Percentiles rank a stretch among this genome's conserved stretches.
phyloP scores from a whole-genome alignment of 2,797 vertebrate genomes.

The Macrochelys suwanniensis region DNA sequence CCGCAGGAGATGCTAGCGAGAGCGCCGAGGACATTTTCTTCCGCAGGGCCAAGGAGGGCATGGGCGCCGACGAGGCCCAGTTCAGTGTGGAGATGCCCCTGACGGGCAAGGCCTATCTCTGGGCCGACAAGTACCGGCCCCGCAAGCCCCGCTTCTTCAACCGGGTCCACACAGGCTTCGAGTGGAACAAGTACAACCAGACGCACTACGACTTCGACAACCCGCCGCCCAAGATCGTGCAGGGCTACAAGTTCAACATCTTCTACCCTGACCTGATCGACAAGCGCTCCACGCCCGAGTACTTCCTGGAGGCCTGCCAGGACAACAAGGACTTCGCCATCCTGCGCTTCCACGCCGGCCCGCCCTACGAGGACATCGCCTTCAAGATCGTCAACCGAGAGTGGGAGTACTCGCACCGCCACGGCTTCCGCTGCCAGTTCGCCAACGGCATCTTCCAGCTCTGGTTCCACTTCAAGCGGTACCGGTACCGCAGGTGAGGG shows the following conservation, averaged over 20 bases:
- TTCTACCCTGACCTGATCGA: conserved; percentile 98
- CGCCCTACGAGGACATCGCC: conserved; percentile 97
- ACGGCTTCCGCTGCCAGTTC: conserved; percentile 98
- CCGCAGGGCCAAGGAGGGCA: conserved; percentile 93
- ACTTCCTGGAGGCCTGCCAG: conserved; percentile 95
- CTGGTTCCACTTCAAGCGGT: conserved; percentile 99
- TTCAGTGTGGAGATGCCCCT: conserved; percentile 98
- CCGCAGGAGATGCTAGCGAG: conserved; percentile 90
- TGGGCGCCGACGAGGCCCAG: conserved; percentile 96
- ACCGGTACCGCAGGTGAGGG: conserved; percentile 92
- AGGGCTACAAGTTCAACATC: conserved; percentile 99
- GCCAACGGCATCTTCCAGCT: conserved; percentile 98
- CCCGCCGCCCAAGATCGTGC: conserved; percentile 97
- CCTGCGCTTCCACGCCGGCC: conserved; percentile 94
- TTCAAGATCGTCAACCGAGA: conserved; percentile 98
- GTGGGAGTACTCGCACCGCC: conserved; percentile 98
- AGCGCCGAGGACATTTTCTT: conserved; percentile 96
- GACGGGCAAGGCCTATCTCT: conserved; percentile 95
- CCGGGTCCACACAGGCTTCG: conserved; percentile 97
- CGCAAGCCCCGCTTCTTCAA: conserved; percentile 99
- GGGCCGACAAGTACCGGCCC: conserved; percentile 98
- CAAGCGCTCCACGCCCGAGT: conserved; percentile 96
- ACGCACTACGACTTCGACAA: conserved; percentile 99
- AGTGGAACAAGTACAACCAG: conserved; percentile 99
- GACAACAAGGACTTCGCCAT: conserved; percentile 98